Conservation (phyloP, 2,888 invertebrate genomes). For the Epistrophe eligans region DNA sequence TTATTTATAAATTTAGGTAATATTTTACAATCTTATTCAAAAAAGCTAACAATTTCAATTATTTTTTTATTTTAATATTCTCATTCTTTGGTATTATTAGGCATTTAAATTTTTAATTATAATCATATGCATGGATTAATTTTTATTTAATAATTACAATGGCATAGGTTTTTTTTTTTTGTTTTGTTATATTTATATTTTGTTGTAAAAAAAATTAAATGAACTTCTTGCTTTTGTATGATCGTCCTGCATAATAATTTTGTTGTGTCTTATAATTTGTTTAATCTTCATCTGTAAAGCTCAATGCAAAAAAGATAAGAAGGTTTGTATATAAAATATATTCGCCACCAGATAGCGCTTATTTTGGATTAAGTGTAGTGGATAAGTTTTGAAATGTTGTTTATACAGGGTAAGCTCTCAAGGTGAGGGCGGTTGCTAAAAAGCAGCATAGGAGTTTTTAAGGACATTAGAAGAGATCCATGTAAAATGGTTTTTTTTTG, state of each 20-base stretch:
- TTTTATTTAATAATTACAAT: constrained; percentile 66
- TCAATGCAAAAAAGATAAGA: constrained; percentile 73
- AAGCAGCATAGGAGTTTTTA: constrained; percentile 42
- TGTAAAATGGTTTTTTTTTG: constrained; percentile 1
- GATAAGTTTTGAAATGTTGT: constrained; percentile 46
- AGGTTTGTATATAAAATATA: constrained; percentile 74
- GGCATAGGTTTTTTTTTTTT: constrained; percentile 57
- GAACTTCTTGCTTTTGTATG: constrained; percentile 67
- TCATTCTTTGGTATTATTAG: constrained; percentile 73
- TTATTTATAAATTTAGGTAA: constrained; percentile 59
- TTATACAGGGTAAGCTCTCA: constrained; percentile 55
- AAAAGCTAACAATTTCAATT: constrained; percentile 76
- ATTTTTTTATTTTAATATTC: constrained; percentile 76
- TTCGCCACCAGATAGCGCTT: constrained; percentile 72
- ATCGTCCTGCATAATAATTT: constrained; percentile 70
- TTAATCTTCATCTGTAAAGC: constrained; percentile 62
- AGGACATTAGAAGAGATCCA: constrained; percentile 25
- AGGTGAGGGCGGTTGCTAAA: constrained; percentile 47
- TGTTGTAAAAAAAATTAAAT: constrained; percentile 70
- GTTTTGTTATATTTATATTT: constrained; percentile 37
- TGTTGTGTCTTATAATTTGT: constrained; percentile 38
- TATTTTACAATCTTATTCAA: constrained; percentile 75
- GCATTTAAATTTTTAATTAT: constrained; percentile 78
- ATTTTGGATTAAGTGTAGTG: constrained; percentile 56
- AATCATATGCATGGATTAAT: constrained; percentile 40